These are phyloP conservation scores for Remorina albescens DNA, from an alignment of 2,797 vertebrate species.

Conservation along the genomic window DNA sequence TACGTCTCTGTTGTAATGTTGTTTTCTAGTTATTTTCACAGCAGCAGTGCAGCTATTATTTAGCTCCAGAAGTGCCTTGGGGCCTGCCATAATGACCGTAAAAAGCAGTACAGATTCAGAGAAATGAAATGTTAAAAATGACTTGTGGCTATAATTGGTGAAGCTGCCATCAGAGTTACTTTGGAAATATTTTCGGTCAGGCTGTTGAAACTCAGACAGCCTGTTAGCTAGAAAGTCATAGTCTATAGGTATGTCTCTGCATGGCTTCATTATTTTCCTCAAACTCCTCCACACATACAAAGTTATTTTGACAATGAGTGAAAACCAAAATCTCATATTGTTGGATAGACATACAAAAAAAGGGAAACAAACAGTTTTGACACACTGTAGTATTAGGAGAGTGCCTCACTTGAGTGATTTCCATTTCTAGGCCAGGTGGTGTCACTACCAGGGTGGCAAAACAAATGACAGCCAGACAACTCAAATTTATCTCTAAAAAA, in stretches of 20 bases:
- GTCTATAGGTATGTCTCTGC: conserved; percentile 51
- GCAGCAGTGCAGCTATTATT: conserved; percentile 68
- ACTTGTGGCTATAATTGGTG: conserved; percentile 77
- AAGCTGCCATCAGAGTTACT: conserved; percentile 70
- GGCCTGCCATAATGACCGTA: conserved; percentile 84
- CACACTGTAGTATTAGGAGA: conserved; percentile 38
- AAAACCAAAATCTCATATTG: conserved; percentile 59
- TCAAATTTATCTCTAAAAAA: conserved; percentile 41
- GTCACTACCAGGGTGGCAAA: conserved; percentile 47
- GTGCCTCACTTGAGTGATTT: conserved; percentile 35
- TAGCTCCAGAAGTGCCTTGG: conserved; percentile 75
- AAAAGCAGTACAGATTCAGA: conserved; percentile 76
- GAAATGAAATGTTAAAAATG: conserved; percentile 70
- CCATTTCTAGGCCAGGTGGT: conserved; percentile 53
- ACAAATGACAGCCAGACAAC: conserved; percentile 37
- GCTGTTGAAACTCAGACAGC: conserved; percentile 59
- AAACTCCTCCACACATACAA: conserved; percentile 46
- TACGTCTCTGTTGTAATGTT: conserved; percentile 80
- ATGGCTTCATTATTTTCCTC: conserved; percentile 63
- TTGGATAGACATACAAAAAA: conserved; percentile 32
- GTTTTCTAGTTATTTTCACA: conserved; percentile 78
- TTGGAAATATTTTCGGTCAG: conserved; percentile 66
- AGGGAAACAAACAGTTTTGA: conserved; percentile 54
- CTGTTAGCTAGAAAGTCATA: conserved; percentile 60
- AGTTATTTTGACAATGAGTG: conserved; percentile 65